Percentiles rank a stretch among this genome's conserved stretches.
Conservation (phyloP, 2,797 vertebrate genomes). For the Macropus fuliginosus region DNA sequence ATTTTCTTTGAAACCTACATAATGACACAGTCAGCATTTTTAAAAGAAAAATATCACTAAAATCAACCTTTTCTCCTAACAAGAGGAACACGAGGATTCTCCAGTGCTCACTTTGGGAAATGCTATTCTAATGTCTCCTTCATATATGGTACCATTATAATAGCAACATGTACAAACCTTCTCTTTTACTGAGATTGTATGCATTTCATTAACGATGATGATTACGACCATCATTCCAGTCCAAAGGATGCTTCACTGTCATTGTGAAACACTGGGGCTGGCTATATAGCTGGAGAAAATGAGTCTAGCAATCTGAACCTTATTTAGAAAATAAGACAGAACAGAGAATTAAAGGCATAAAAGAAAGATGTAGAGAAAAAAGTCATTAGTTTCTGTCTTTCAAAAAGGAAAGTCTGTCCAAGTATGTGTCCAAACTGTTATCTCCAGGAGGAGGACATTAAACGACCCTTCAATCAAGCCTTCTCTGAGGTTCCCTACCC, state of each 20-base stretch:
- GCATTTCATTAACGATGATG: not conserved
- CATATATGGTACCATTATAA: not conserved
- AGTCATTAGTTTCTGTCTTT: constrained; percentile 3
- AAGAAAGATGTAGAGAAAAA: constrained; percentile 6
- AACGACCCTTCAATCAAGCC: not conserved
- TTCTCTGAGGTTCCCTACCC: not conserved
- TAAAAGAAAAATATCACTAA: not conserved
- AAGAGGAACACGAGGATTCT: not conserved
- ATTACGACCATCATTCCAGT: not conserved
- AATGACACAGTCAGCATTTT: not conserved
- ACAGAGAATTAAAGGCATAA: constrained; percentile 19
- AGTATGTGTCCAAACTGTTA: not conserved
- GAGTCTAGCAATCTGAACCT: not conserved
- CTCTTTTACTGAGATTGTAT: not conserved
- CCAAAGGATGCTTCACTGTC: not conserved
- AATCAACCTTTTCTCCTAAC: not conserved
- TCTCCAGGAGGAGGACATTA: not conserved
- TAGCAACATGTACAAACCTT: constrained; percentile 19
- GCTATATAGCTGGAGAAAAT: not conserved
- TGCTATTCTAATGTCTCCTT: not conserved
- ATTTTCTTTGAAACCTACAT: not conserved
- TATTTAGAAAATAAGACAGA: constrained; percentile 1
- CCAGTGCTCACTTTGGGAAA: not conserved
- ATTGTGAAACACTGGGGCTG: not conserved
- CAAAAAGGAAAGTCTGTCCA: not conserved